Evolutionary conservation across 2,113 vertebrate genomes (phyloP).

Genomic region (Phrynosoma blainvillii): DNA sequence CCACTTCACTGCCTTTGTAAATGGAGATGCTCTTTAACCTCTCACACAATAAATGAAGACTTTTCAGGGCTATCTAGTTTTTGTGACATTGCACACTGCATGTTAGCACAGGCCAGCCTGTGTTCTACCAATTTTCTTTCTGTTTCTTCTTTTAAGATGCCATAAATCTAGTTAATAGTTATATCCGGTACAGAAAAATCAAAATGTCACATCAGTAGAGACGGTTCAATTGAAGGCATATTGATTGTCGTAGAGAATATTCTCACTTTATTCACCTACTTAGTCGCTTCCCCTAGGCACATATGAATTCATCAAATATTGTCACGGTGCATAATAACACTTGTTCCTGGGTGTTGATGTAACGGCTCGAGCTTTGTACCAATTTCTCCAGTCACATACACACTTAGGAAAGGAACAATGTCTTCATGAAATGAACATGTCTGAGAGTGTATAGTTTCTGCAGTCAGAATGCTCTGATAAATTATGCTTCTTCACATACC

Average conservation of each 20-base stretch:
- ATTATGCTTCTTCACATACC: background rate
- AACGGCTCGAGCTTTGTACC: conserved; percentile 42
- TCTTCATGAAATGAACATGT: accelerated
- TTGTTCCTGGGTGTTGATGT: conserved; percentile 44
- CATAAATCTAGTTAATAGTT: conserved; percentile 66
- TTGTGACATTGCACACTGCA: background rate
- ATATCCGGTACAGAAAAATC: conserved; percentile 67
- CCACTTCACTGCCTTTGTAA: background rate
- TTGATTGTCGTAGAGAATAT: conserved; percentile 80
- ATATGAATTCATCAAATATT: conserved; percentile 76
- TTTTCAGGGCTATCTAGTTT: background rate
- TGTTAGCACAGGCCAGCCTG: background rate
- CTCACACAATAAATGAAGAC: background rate
- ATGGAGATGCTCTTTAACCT: background rate
- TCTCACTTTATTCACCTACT: conserved; percentile 78
- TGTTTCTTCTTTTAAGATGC: conserved; percentile 10
- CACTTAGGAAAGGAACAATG: conserved; percentile 47
- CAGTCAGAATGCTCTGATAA: background rate
- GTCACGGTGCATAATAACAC: conserved; percentile 71
- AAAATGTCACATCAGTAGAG: conserved; percentile 79
- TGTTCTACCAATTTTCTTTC: background rate
- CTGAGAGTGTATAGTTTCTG: background rate
- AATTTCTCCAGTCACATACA: conserved; percentile 12
- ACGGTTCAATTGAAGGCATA: conserved; percentile 74
- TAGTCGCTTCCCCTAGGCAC: conserved; percentile 74